Evolutionary conservation across 2,888 invertebrate species (phyloP).

Genomic region (Girardia tigrina): DNA sequence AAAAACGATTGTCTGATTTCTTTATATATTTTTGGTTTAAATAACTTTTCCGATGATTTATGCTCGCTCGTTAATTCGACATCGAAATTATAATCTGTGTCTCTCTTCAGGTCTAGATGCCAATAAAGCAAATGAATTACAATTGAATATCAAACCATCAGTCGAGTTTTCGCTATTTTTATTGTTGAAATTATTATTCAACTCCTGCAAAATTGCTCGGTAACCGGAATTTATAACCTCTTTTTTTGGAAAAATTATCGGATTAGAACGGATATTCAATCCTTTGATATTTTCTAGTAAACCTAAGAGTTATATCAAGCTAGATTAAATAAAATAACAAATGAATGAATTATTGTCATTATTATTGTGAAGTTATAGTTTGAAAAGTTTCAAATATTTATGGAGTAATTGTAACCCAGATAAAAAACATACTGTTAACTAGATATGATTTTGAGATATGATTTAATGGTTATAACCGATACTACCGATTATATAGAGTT

Average conservation of each 20-base stretch:
- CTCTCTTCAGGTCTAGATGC: no score
- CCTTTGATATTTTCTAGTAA: neutral
- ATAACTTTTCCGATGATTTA: neutral
- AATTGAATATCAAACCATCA: neutral
- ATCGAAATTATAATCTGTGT: neutral
- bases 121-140: no score
- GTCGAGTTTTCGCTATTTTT: neutral
- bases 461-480: no score
- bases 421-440: no score
- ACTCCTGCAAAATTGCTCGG: neutral
- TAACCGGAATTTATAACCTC: neutral
- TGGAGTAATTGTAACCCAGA: no score
- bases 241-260: neutral
- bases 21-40: neutral
- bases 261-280: neutral
- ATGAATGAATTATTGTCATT: no score
- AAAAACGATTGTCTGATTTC: neutral
- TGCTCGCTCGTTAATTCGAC: neutral
- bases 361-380: no score
- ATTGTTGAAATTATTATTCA: neutral
- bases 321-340: neutral
- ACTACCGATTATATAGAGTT: no score
- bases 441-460: no score
- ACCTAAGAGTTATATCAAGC: no score
- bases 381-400: no score